phyloP scores from a whole-genome alignment of 2,797 vertebrate species.

The Rhyacichthys aspro region DNA sequence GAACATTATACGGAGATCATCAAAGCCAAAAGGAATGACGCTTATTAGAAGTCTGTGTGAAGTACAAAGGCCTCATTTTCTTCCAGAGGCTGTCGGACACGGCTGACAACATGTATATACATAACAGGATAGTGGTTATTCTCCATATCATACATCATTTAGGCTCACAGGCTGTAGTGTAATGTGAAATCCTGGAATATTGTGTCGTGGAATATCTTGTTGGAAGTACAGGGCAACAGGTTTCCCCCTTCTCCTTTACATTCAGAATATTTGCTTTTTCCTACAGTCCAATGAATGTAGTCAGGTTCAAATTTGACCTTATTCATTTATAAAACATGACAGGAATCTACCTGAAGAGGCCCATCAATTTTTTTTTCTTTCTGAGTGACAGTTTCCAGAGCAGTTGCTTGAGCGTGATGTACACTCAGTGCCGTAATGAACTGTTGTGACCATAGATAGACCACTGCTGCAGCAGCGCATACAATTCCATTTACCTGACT shows the following conservation, averaged over 20 bases:
- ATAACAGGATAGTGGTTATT: neutral
- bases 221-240: neutral
- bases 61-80: constrained; percentile 36
- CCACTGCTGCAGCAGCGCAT: constrained; percentile 32
- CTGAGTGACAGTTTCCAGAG: constrained; percentile 13
- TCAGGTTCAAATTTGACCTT: neutral
- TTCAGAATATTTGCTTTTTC: neutral
- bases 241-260: neutral
- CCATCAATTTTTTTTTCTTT: constrained; percentile 2
- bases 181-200: no score
- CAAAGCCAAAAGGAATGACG: constrained; percentile 43
- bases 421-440: constrained; percentile 39
- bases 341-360: neutral
- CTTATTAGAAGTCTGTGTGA: constrained; percentile 27
- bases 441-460: constrained; percentile 42
- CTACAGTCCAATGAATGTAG: neutral
- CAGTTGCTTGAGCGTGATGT: neutral
- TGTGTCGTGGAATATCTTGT: neutral
- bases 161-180: no score
- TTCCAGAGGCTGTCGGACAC: constrained; percentile 9
- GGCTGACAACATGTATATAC: neutral
- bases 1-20: constrained; percentile 52
- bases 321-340: constrained; percentile 3
- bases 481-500: constrained; percentile 66
- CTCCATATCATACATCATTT: no score